Evolutionary conservation across 2,797 vertebrate genomes (phyloP), one percentile per base, ranked within the genome.

Genomic region (Parotocinclus haroldoi): DNA sequence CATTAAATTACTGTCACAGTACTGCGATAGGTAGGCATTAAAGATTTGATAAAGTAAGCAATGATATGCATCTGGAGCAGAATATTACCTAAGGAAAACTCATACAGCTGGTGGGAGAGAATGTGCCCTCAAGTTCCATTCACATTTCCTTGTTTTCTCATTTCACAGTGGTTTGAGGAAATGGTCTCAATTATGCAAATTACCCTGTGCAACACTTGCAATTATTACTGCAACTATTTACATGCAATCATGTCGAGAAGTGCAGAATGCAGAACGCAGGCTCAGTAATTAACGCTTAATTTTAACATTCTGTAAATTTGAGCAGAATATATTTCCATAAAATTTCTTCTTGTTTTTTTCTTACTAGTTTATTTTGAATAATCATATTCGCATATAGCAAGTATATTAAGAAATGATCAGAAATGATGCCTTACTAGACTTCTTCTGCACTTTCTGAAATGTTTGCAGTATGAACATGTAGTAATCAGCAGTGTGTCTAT

Each of bases 161-260:
- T 62, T 74, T 63, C 50, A 17, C 27, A 58, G 49, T 13, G 52
- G 49, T 56, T 71, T 7, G 12, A 68, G 27, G 16, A 50, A 70
- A 66, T 44, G 39, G 37, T 4, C 10, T 66, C 63, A 71, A 78
- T 75, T 73, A 77, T 75, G 70, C 54, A 73, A 79, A 76, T 75
- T n/a, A 68, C 54, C 7, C 59, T 60, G 64, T 17, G 5, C 56
- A 70, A 61, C 53, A 54, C 64, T n/a, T n/a, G n/a, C n/a, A n/a
- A 27, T 27, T 27, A 2, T 27, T 27, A n/a, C 63, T 18, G 42
- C 63, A 59, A 42, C 59, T 63, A 68, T 58, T 63, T 11, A n/a
- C 45, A 46, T n/a, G 12, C 11, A 12, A 13, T 13, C 11, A 12
- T 12, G n/a, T 11, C 45, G n/a, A n/a, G 12, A 11, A 46, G 6